Conservation (phyloP, 2,797 vertebrate species). For the Cynopterus sphinx region DNA sequence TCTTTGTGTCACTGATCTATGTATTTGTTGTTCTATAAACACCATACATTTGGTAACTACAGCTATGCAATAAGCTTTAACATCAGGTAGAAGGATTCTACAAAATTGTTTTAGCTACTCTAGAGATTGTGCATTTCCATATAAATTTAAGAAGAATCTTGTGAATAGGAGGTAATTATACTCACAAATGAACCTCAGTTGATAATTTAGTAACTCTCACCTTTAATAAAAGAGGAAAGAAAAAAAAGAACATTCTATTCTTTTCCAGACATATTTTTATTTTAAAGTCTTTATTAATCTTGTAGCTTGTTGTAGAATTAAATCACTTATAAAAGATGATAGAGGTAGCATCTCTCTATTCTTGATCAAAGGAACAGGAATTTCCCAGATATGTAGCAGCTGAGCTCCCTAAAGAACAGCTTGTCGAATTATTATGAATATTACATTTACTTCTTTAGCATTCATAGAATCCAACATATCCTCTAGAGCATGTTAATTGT, state of each 20-base stretch:
- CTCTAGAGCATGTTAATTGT: background rate
- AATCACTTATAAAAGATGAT: background rate
- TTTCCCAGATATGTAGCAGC: background rate
- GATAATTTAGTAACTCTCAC: background rate
- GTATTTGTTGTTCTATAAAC: background rate
- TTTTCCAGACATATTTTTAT: background rate
- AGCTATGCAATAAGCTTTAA: background rate
- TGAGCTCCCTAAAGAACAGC: background rate
- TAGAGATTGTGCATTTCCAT: background rate
- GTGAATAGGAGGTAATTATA: background rate
- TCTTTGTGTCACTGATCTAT: background rate
- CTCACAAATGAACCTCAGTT: background rate
- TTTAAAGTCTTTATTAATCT: too few relatives aligned
- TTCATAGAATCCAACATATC: background rate
- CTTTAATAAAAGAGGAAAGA: background rate
- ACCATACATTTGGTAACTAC: background rate
- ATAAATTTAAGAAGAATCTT: background rate
- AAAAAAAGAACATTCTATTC: slow-evolving; percentile 1
- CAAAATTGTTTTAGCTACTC: background rate
- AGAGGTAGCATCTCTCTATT: background rate
- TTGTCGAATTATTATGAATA: background rate
- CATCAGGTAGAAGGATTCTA: background rate
- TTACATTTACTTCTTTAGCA: background rate
- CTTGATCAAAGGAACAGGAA: background rate
- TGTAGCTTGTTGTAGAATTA: background rate